phyloP scores from a whole-genome alignment of 2,113 vertebrate genomes.

The Lepisosteus oculatus region DNA sequence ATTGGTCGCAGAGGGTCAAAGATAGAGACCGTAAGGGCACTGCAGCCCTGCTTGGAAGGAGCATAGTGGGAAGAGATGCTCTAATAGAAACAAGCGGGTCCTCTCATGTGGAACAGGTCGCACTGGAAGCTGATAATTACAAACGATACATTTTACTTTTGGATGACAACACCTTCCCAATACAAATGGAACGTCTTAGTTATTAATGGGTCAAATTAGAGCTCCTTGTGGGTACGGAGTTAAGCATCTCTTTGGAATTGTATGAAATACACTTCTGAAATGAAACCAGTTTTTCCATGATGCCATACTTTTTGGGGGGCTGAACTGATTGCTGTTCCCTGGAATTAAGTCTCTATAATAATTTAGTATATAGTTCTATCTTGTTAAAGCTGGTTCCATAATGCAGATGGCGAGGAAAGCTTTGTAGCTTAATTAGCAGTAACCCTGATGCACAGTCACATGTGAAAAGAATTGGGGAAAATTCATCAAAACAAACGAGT shows the following conservation, averaged over 20 bases:
- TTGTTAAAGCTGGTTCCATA: not conserved
- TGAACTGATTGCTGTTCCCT: too few relatives aligned
- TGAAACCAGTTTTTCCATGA: not conserved
- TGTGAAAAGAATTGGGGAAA: not conserved
- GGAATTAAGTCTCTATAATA: too few relatives aligned
- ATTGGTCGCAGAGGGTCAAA: constrained; percentile 46
- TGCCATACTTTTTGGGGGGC: not conserved
- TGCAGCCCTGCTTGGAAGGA: constrained; percentile 28
- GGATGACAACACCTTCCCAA: constrained; percentile 63
- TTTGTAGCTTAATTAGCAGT: constrained; percentile 6
- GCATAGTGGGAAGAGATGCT: constrained; percentile 36
- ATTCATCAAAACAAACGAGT: constrained; percentile 3
- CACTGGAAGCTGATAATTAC: constrained; percentile 65
- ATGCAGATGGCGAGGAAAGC: not conserved
- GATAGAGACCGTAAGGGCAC: constrained; percentile 33
- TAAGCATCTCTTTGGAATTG: not conserved
- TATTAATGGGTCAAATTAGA: constrained; percentile 58
- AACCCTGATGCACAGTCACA: not conserved
- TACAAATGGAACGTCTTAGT: constrained; percentile 49
- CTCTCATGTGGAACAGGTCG: constrained; percentile 63
- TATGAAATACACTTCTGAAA: not conserved
- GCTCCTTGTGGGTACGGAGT: constrained; percentile 48
- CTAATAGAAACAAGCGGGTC: constrained; percentile 57
- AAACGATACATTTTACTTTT: constrained; percentile 76
- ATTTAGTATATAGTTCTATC: too few relatives aligned